These are phyloP conservation scores for Macroramphosus scolopax DNA, from an alignment of 2,797 vertebrate genomes.

Conservation along the genomic window DNA sequence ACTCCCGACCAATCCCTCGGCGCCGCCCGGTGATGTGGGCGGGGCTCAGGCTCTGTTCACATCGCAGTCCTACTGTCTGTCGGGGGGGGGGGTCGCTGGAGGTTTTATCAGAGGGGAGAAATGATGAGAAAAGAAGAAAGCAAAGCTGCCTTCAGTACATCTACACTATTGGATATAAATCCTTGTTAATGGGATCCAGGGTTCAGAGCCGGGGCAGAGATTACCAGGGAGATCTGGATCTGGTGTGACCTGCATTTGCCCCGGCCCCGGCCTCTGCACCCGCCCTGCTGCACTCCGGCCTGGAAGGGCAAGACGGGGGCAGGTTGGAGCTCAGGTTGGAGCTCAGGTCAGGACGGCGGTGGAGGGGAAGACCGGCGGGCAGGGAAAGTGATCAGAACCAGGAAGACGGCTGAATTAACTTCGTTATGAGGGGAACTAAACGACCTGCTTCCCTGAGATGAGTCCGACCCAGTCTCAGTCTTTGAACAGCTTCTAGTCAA, in stretches of 20 bases:
- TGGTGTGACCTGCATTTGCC: constrained; percentile 75
- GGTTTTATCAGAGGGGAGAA: constrained; percentile 53
- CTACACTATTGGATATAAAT: constrained; percentile 82
- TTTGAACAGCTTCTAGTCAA: too few relatives aligned
- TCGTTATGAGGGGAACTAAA: too few relatives aligned
- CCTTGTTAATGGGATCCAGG: constrained; percentile 82
- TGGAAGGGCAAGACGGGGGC: neutral
- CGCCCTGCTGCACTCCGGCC: constrained; percentile 15
- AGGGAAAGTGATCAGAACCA: too few relatives aligned
- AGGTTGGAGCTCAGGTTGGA: too few relatives aligned
- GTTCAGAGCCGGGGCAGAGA: constrained; percentile 80
- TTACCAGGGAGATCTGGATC: constrained; percentile 74
- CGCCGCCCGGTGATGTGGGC: constrained; percentile 19
- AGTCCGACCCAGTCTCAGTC: too few relatives aligned
- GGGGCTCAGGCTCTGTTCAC: constrained; percentile 34
- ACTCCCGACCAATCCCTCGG: constrained; percentile 32
- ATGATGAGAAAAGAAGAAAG: constrained; percentile 68
- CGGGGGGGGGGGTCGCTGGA: too few relatives aligned
- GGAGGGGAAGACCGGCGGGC: too few relatives aligned
- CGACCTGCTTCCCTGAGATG: too few relatives aligned
- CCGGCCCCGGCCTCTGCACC: constrained; percentile 33
- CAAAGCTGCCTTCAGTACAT: constrained; percentile 74
- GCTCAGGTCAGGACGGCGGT: too few relatives aligned
- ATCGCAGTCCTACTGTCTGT: constrained; percentile 53
- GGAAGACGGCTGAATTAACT: too few relatives aligned